phyloP scores from a whole-genome alignment of 2,797 vertebrate genomes.

The Brotula barbata region DNA sequence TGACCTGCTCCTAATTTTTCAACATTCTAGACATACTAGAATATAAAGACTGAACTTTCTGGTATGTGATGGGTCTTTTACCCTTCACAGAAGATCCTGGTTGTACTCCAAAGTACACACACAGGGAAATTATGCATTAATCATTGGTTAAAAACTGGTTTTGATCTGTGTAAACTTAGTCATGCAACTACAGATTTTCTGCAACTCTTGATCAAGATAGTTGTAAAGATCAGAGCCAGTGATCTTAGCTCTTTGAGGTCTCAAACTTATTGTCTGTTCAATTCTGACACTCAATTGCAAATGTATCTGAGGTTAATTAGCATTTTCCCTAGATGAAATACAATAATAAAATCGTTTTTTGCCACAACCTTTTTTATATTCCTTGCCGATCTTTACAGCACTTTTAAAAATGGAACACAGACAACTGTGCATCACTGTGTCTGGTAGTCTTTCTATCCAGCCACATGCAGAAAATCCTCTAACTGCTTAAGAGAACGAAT shows the following conservation, averaged over 20 bases:
- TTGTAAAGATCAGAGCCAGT: conserved; percentile 6
- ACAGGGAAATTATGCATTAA: background rate
- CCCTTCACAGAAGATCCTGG: background rate
- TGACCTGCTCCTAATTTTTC: conserved; percentile 38
- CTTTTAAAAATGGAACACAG: background rate
- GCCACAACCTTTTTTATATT: background rate
- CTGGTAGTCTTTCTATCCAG: too few species aligned
- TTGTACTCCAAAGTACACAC: background rate
- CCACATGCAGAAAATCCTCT: background rate
- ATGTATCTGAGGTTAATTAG: too few species aligned
- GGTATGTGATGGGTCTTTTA: conserved; percentile 7
- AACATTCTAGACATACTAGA: conserved; percentile 46
- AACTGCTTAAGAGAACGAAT: background rate
- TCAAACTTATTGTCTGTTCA: background rate
- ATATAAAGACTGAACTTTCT: conserved; percentile 72
- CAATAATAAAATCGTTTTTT: too few species aligned
- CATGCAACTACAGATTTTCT: background rate
- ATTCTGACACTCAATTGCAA: background rate
- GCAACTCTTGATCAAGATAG: conserved; percentile 2
- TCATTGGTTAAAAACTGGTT: background rate
- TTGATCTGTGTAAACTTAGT: conserved; percentile 4
- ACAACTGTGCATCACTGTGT: too few species aligned
- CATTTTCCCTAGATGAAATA: too few species aligned
- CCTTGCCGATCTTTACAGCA: background rate
- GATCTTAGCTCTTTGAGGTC: background rate